These are phyloP conservation scores for Perodicticus potto DNA, from an alignment of 2,797 vertebrate species.

Conservation along the genomic window DNA sequence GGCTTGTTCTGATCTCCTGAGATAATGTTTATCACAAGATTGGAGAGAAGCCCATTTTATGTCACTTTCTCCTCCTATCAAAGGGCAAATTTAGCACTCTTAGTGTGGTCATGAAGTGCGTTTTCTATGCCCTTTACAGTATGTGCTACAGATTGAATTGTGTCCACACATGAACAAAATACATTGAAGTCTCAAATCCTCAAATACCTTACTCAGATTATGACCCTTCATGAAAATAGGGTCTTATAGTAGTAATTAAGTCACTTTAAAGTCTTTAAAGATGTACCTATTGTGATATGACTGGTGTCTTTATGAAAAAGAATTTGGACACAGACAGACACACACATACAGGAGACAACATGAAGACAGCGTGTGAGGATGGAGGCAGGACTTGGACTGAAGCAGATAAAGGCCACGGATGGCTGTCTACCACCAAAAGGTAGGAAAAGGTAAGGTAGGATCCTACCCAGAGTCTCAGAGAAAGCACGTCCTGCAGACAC, in stretches of 20 bases:
- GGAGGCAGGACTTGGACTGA: not conserved
- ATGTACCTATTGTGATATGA: not conserved
- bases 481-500: not conserved
- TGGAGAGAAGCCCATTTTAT: rapidly evolving
- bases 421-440: not conserved
- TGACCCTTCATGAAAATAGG: not conserved
- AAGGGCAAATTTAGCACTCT: not conserved
- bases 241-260: not conserved
- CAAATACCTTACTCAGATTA: not conserved
- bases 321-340: not conserved
- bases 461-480: not conserved
- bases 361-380: not conserved
- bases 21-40: not conserved
- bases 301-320: not conserved
- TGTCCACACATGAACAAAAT: not conserved
- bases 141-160: not conserved
- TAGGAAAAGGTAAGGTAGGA: not conserved
- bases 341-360: not conserved
- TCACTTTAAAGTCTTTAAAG: not conserved
- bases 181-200: not conserved
- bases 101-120: not conserved
- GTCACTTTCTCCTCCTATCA: not conserved
- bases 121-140: not conserved
- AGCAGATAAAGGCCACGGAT: not conserved
- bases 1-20: rapidly evolving